Evolutionary conservation across 2,888 invertebrate genomes (phyloP).

Genomic region (Geotrupes spiniger): DNA sequence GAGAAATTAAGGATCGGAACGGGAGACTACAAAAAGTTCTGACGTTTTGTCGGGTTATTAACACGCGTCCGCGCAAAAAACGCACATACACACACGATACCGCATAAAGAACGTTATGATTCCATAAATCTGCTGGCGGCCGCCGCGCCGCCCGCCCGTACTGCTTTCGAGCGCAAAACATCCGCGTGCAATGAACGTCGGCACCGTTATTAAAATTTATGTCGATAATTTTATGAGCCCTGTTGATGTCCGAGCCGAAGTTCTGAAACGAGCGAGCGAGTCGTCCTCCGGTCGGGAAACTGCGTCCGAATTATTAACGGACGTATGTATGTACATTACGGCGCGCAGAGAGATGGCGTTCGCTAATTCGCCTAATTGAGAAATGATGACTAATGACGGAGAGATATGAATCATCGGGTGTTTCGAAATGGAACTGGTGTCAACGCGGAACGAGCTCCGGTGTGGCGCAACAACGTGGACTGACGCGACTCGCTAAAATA

Average conservation of each 20-base stretch:
- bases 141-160: too few relatives aligned
- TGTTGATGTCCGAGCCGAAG: constrained; percentile 10
- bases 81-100: too few relatives aligned
- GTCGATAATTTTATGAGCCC: constrained; percentile 18
- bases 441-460: constrained; percentile 21
- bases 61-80: too few relatives aligned
- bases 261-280: neutral
- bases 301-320: constrained; percentile 6
- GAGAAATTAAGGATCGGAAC: too few relatives aligned
- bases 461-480: too few relatives aligned
- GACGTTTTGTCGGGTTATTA: too few relatives aligned
- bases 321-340: constrained; percentile 24
- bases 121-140: too few relatives aligned
- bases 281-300: neutral
- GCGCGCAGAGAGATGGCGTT: constrained; percentile 28
- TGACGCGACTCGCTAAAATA: too few relatives aligned
- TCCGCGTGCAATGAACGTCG: neutral
- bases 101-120: too few relatives aligned
- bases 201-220: constrained; percentile 15
- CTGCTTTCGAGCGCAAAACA: too few relatives aligned
- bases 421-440: constrained; percentile 49
- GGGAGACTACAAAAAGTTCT: too few relatives aligned
- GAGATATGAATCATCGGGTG: constrained; percentile 47
- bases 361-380: constrained; percentile 51
- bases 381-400: constrained; percentile 52